Evolutionary conservation across 1,140 invertebrate genomes (phyloP).

Genomic region (Mactra quadrangularis): DNA sequence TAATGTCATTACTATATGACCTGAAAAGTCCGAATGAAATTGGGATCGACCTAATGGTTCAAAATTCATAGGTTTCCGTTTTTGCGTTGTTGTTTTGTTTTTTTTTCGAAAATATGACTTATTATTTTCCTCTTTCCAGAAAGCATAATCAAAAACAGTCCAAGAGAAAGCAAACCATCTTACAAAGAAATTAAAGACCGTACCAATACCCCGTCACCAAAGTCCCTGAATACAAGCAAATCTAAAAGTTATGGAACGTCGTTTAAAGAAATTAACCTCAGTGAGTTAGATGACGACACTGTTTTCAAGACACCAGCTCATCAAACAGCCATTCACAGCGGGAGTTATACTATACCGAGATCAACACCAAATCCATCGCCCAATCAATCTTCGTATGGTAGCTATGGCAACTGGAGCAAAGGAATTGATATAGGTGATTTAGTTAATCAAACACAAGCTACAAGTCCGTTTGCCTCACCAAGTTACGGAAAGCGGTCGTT

Average conservation of each 20-base stretch:
- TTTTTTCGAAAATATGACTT: neutral
- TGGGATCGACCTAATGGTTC: too few relatives aligned
- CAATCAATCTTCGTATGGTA: neutral
- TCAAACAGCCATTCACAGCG: neutral
- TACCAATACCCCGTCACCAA: neutral
- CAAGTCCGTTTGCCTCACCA: neutral
- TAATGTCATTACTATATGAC: too few relatives aligned
- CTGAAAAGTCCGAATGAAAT: too few relatives aligned
- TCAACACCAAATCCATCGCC: neutral
- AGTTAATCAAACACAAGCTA: neutral
- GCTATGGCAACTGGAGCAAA: neutral
- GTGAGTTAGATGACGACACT: neutral
- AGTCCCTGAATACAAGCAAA: neutral
- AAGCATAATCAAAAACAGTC: neutral
- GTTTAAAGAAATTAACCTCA: slow-evolving; percentile 1
- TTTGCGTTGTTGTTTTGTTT: neutral
- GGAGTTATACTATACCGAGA: too few relatives aligned
- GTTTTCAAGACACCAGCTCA: neutral
- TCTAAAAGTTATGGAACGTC: slow-evolving; percentile 17
- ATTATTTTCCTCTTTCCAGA: neutral
- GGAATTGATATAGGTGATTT: neutral
- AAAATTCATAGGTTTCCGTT: too few relatives aligned
- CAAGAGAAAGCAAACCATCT: neutral
- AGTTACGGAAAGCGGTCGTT: neutral
- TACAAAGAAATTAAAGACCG: neutral